These are phyloP conservation scores for Kobus ellipsiprymnus DNA, from an alignment of 2,113 vertebrate genomes.

Conservation along the genomic window DNA sequence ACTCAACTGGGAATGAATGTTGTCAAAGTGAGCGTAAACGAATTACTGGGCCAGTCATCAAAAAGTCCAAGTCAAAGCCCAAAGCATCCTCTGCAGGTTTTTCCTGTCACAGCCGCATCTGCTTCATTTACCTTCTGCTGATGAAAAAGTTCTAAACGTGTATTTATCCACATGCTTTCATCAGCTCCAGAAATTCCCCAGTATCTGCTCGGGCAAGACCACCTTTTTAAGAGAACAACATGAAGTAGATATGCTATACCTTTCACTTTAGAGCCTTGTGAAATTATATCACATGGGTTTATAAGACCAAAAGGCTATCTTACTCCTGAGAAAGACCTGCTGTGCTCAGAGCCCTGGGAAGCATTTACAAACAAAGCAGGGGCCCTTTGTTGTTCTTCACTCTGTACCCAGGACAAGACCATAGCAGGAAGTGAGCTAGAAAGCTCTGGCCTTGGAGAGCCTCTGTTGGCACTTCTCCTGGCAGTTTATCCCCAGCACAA, in stretches of 20 bases:
- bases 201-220: background rate
- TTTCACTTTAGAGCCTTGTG: background rate
- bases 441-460: conserved; percentile 39
- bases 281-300: background rate
- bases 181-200: background rate
- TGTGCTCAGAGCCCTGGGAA: background rate
- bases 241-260: background rate
- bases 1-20: background rate
- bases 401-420: conserved; percentile 4
- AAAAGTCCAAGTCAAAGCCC: conserved; percentile 31
- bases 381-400: background rate
- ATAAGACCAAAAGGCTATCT: background rate
- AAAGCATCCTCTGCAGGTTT: background rate
- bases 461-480: background rate
- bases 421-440: background rate
- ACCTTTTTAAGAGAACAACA: background rate
- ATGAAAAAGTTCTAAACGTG: conserved; percentile 12
- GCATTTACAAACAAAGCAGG: conserved; percentile 4
- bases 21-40: background rate
- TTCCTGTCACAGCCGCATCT: background rate
- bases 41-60: conserved; percentile 13
- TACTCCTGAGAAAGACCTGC: conserved; percentile 34
- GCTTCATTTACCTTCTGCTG: background rate
- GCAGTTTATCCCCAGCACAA: background rate
- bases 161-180: background rate